Percentiles rank a stretch among this genome's conserved stretches.
Evolutionary conservation across 2,797 vertebrate genomes (phyloP).

Genomic region (Epinephelus awoara): DNA sequence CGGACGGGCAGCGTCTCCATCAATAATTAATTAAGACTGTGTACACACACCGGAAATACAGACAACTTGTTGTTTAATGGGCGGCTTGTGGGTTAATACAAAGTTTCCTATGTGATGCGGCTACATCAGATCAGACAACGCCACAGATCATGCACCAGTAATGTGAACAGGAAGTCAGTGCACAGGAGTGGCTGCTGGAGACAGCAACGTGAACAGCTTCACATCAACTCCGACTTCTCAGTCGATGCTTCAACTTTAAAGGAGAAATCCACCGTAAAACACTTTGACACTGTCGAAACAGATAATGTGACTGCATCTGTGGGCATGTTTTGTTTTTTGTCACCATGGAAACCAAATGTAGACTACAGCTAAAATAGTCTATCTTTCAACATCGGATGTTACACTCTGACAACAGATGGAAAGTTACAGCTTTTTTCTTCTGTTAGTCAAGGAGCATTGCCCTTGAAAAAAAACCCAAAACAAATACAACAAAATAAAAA

Average conservation of each 20-base stretch:
- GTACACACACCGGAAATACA: constrained; percentile 32
- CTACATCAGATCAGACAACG: constrained; percentile 32
- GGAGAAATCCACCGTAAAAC: constrained; percentile 60
- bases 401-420: too few relatives aligned
- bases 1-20: constrained; percentile 15
- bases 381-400: not conserved
- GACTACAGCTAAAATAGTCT: not conserved
- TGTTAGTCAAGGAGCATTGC: not conserved
- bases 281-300: not conserved
- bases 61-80: constrained; percentile 12
- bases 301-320: too few relatives aligned
- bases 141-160: constrained; percentile 58
- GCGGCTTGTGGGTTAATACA: constrained; percentile 42
- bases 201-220: constrained; percentile 41
- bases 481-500: not conserved
- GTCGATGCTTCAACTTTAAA: constrained; percentile 37
- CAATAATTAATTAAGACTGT: constrained; percentile 32
- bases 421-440: not conserved
- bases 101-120: constrained; percentile 30
- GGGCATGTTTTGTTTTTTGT: not conserved
- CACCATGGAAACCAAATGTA: not conserved
- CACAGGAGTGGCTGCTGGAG: constrained; percentile 32
- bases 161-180: constrained; percentile 45
- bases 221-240: constrained; percentile 28
- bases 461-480: not conserved